Evolutionary conservation across 2,113 vertebrate genomes (phyloP).

Genomic region (Sander vitreus): DNA sequence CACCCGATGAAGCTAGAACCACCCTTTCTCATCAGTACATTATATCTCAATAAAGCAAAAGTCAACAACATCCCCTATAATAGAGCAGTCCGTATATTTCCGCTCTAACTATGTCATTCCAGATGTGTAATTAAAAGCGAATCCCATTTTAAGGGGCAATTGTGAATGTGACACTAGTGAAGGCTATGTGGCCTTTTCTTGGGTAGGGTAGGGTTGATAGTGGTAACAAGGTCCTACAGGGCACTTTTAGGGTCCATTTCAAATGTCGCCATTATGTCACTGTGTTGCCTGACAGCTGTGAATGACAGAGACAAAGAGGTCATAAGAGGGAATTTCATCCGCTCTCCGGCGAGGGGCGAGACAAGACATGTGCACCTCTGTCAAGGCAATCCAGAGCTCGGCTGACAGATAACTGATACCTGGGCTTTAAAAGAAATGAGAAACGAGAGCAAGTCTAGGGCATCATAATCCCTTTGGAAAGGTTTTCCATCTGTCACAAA

Average conservation of each 20-base stretch:
- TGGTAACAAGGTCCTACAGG: constrained; percentile 67
- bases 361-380: constrained; percentile 61
- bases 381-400: constrained; percentile 66
- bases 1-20: background rate
- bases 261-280: constrained; percentile 66
- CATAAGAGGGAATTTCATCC: constrained; percentile 68
- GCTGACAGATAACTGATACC: constrained; percentile 81
- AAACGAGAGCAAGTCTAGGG: constrained; percentile 79
- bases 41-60: constrained; percentile 53
- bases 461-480: constrained; percentile 81
- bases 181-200: constrained; percentile 50
- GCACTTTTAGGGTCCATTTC: constrained; percentile 64
- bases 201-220: constrained; percentile 32
- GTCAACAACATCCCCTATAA: constrained; percentile 58
- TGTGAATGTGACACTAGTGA: constrained; percentile 49
- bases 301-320: constrained; percentile 76
- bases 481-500: constrained; percentile 79
- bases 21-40: constrained; percentile 20
- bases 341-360: constrained; percentile 46
- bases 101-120: constrained; percentile 37
- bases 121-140: constrained; percentile 64
- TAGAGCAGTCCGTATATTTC: constrained; percentile 46
- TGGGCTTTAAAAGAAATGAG: constrained; percentile 85
- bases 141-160: constrained; percentile 64
- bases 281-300: constrained; percentile 73